A percentile compares a stretch with the other conserved stretches of the same genome.
These are phyloP conservation scores for Heliornis fulica DNA, from an alignment of 2,113 vertebrate species.

Conservation along the genomic window DNA sequence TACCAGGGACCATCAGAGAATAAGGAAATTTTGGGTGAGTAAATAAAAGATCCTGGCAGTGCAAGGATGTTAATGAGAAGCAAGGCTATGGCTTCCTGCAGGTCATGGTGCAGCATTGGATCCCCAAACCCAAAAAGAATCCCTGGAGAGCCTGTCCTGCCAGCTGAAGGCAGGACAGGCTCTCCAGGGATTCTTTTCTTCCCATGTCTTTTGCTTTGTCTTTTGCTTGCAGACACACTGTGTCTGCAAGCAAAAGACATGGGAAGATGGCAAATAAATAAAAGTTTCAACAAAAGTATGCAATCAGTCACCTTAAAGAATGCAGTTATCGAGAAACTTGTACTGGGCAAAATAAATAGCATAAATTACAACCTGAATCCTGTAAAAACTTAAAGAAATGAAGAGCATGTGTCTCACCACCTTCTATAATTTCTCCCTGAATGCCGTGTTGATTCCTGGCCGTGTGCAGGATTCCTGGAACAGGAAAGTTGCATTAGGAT, in stretches of 20 bases:
- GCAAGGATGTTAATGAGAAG: fast-evolving
- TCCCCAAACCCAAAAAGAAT: not conserved
- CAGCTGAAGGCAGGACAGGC: no score
- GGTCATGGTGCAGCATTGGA: fast-evolving
- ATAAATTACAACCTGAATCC: not conserved
- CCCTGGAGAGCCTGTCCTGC: not conserved
- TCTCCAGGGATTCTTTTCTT: no score
- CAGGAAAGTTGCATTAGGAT: not conserved
- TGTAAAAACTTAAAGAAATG: not conserved
- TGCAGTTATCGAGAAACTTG: not conserved
- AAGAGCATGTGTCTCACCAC: not conserved
- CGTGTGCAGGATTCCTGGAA: fast-evolving
- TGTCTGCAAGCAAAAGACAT: not conserved
- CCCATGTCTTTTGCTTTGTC: no score
- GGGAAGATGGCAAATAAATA: not conserved
- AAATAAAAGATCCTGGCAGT: not conserved
- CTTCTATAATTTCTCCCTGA: not conserved
- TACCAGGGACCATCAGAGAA: not conserved
- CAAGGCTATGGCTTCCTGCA: not conserved
- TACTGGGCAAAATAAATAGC: not conserved
- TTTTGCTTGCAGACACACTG: no score
- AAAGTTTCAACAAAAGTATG: not conserved
- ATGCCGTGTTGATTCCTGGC: not conserved
- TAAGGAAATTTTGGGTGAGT: not conserved
- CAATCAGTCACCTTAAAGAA: not conserved